Base-by-base conservation (phyloP, 2,797 vertebrate species). In the Urosaurus nigricauda region DNA sequence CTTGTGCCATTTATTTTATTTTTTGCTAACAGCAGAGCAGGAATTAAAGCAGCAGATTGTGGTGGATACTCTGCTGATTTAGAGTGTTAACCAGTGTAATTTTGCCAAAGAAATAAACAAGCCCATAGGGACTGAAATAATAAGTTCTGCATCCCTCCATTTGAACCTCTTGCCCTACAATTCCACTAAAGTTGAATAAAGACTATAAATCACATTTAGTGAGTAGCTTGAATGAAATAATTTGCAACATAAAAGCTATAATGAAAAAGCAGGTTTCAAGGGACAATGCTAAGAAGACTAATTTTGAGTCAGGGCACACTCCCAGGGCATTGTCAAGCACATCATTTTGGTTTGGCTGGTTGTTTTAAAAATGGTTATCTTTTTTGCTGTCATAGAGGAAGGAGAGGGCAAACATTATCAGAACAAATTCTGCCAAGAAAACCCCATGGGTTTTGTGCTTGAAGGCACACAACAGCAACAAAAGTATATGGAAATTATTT, bases 21-120 rank as follows among this genome's bases (percentile, higher is more conserved):
- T 91, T 88, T 78, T 51, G 5, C 9, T 47, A 74, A 0, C 0
- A 89, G 68, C 86, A 91, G 74, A 90, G 53, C 51, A 91, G 29
- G 47, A 93, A 91, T 91, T 80, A 84, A 82, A 85, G 86, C 88
- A 89, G 73, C 85, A 86, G 94, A 65, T 43, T 90, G 40, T 80
- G 91, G 16, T 63, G 79, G 87, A 91, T 79, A 87, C 83, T 91
- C 47, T 40, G 60, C 40, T 89, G 89, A 90, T 92, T 92, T 92
- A 80, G 56, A 82, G 77, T 35, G 77, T 87, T 91, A 90, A 87
- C 65, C 90, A 77, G 53, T 78, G 26, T 80, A 86, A 53, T 86
- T 92, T 93, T 93, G 80, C 81, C 81, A 43, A 88, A 84, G 88
- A 79, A 94, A 88, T 81, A 87, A 93, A 74, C 35, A 93, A 84